Evolutionary conservation across 2,888 invertebrate genomes (phyloP), one percentile per base, ranked within the genome.

Genomic region (Alviniconcha strummeri): DNA sequence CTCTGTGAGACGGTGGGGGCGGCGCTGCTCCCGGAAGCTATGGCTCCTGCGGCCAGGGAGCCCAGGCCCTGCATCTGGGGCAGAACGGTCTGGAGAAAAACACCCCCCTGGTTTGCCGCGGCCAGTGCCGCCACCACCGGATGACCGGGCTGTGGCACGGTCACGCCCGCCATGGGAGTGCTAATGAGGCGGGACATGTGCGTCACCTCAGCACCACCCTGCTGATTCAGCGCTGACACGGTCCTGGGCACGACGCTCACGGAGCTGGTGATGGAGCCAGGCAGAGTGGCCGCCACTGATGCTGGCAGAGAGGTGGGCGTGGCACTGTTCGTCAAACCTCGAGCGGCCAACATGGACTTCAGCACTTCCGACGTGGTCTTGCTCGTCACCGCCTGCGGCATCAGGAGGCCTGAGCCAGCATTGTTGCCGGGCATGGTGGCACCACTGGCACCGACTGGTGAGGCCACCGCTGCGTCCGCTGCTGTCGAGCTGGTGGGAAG

Each of bases 291-390:
- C 9, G 54, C 13, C 7, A n/a, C 13, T 2, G 54, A 17, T 17
- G 67, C 57, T 84, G n/a, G 84, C 76, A 57, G 36, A 36, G 36
- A 36, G 36, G 79, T 55, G 6, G 75, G 17, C 5, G 82, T 36
- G 54, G 75, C 75, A 56, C 80, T 67, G 74, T 81, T 75, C 8
- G 75, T 55, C 55, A 77, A 77, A 19, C 64, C 74, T 80, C 74
- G 17, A 36, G 83, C 80, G 67, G 83, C 75, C 71, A 83, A 79
- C 79, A 78, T 83, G 72, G 79, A 52, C n/a, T 71, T 79, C 5
- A 78, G 55, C 57, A 80, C 79, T n/a, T 78, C 78, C 2, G 72
- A 69, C 7, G 83, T 60, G 4, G n/a, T 36, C 54, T 83, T 83
- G n/a, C 56, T 79, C 19, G 60, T 79, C 69, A 36, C 75, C 75